Percentiles rank a stretch among this genome's conserved stretches.
Conservation (phyloP, 1,140 invertebrate species). For the Aethina tumida region DNA sequence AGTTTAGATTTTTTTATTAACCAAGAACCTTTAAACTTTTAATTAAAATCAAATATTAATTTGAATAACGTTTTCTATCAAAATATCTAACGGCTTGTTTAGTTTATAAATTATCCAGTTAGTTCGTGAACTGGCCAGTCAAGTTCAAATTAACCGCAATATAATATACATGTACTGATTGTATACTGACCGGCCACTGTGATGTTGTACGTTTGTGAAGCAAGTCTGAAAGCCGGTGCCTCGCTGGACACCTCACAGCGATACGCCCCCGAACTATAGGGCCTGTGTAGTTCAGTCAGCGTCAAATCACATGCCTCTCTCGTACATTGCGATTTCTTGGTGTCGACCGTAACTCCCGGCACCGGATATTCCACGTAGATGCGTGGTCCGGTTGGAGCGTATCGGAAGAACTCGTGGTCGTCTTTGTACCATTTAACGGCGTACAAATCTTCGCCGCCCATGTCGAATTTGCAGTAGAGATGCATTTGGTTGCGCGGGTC, state of each 20-base stretch:
- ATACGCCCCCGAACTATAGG: slow-evolving; percentile 42
- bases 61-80: too few species aligned
- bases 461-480: slow-evolving; percentile 46
- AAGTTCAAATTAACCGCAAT: too few species aligned
- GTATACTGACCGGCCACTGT: slow-evolving; percentile 64
- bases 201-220: slow-evolving; percentile 48
- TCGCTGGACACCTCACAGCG: slow-evolving; percentile 62
- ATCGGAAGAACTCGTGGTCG: slow-evolving; percentile 44
- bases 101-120: too few species aligned
- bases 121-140: too few species aligned
- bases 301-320: slow-evolving; percentile 37
- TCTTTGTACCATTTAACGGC: slow-evolving; percentile 77
- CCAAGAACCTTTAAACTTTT: too few species aligned
- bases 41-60: too few species aligned
- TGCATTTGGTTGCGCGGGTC: slow-evolving; percentile 43
- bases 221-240: slow-evolving; percentile 55
- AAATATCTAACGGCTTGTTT: too few species aligned
- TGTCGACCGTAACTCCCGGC: slow-evolving; percentile 23
- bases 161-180: too few species aligned
- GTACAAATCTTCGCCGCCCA: slow-evolving; percentile 55
- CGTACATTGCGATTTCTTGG: slow-evolving; percentile 35
- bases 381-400: slow-evolving; percentile 37
- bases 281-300: slow-evolving; percentile 38
- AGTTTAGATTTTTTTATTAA: too few species aligned
- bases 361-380: slow-evolving; percentile 23